These are phyloP conservation scores for Petrosia ficiformis DNA, from an alignment of 37 sponge, comb jelly and placozoan genomes.

Conservation along the genomic window DNA sequence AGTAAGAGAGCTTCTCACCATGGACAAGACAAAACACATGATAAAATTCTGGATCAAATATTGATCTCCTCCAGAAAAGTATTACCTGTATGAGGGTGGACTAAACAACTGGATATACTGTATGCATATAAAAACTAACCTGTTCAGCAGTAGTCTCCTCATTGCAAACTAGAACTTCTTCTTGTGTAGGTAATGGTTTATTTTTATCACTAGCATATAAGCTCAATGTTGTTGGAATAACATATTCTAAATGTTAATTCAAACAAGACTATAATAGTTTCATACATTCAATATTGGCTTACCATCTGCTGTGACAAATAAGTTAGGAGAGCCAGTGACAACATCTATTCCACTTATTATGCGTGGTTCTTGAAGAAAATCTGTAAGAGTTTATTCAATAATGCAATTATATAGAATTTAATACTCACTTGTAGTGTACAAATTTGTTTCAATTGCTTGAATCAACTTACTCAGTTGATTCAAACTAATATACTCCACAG, in stretches of 20 bases:
- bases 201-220: constrained; percentile 1
- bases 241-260: neutral
- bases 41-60: constrained; percentile 23
- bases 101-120: too few relatives aligned
- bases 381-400: too few relatives aligned
- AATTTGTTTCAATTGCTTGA: too few relatives aligned
- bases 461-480: too few relatives aligned
- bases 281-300: neutral
- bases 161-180: constrained; percentile 15
- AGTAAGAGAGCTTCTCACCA: constrained; percentile 52
- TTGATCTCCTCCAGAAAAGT: neutral
- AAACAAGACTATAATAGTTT: neutral
- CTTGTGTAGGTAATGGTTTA: constrained; percentile 6
- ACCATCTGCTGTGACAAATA: neutral
- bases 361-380: too few relatives aligned
- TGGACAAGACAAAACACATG: constrained; percentile 49
- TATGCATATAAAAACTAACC: neutral
- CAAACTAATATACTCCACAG: too few relatives aligned
- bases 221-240: neutral
- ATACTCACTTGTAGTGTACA: too few relatives aligned
- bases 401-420: too few relatives aligned
- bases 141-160: constrained; percentile 16
- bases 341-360: neutral
- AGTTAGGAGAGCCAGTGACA: neutral
- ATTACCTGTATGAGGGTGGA: constrained; percentile 11